These are phyloP conservation scores for Haliclystus octoradiatus DNA, from an alignment of 30 jellyfish, hydroid and myxozoan genomes.

Conservation along the genomic window DNA sequence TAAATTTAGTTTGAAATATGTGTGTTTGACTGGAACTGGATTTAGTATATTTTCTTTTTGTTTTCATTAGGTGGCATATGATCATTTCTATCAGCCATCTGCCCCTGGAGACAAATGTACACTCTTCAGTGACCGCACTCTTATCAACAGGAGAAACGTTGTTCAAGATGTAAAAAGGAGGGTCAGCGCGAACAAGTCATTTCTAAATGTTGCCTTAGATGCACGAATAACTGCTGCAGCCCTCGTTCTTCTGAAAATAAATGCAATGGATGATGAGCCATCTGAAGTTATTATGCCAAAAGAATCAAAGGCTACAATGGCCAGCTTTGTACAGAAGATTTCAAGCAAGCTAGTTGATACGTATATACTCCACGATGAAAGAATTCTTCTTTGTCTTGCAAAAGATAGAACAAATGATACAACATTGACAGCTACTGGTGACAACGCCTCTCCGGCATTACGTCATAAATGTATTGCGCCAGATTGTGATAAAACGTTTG, in stretches of 20 bases:
- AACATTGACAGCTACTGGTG: not conserved
- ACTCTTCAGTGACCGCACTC: conserved; percentile 11
- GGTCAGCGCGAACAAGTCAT: conserved; percentile 12
- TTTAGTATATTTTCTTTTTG: too few species aligned
- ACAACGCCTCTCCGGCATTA: not conserved
- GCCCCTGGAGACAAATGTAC: conserved; percentile 22
- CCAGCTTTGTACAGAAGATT: too few species aligned
- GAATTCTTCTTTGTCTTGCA: too few species aligned
- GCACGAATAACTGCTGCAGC: conserved; percentile 28
- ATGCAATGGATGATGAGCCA: conserved; percentile 3
- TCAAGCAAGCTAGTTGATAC: too few species aligned
- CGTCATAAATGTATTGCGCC: not conserved
- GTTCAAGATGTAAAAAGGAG: conserved; percentile 18
- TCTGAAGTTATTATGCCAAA: too few species aligned
- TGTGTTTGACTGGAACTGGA: too few species aligned
- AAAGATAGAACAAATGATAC: conserved; percentile 3
- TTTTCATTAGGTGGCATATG: conserved; percentile 15
- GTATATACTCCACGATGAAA: too few species aligned
- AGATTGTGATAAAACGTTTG: conserved; percentile 3
- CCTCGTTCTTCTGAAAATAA: not conserved
- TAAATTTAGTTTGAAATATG: too few species aligned
- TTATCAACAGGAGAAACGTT: conserved; percentile 18
- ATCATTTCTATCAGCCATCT: conserved; percentile 6
- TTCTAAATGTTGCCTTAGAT: conserved; percentile 11
- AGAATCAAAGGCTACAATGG: too few species aligned